Conservation (phyloP, 2,888 invertebrate species). For the Hoplodrina ambigua region DNA sequence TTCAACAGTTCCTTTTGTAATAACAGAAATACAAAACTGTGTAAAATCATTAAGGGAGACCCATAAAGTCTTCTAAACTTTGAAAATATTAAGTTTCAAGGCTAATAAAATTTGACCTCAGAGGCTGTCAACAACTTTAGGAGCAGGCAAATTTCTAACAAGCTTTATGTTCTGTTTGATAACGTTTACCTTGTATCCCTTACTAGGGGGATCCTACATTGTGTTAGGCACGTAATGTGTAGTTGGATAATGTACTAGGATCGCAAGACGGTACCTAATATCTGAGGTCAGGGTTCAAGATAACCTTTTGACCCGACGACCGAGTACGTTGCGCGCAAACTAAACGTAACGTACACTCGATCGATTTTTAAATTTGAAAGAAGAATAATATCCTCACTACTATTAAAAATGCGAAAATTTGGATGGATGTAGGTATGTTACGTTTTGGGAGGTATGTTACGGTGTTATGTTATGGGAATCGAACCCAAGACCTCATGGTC, state of each 20-base stretch:
- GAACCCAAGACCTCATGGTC: too few species aligned
- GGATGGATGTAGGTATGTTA: too few species aligned
- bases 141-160: constrained; percentile 6
- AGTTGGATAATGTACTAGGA: constrained; percentile 14
- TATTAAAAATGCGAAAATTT: too few species aligned
- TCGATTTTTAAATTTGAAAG: too few species aligned
- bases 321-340: background rate
- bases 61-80: background rate
- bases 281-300: constrained; percentile 7
- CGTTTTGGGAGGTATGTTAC: too few species aligned
- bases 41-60: background rate
- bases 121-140: constrained; percentile 16
- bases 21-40: constrained; percentile 18
- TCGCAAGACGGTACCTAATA: constrained; percentile 9
- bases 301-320: background rate
- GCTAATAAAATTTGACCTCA: constrained; percentile 21
- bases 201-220: constrained; percentile 9
- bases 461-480: too few species aligned
- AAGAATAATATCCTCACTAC: too few species aligned
- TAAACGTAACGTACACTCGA: background rate
- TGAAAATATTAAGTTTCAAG: constrained; percentile 12
- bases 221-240: constrained; percentile 21
- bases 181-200: constrained; percentile 24
- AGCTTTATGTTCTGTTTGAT: constrained; percentile 16
- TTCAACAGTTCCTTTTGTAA: background rate